Conservation (phyloP, 1,140 invertebrate genomes). For the Brevipalpus yothersi region DNA sequence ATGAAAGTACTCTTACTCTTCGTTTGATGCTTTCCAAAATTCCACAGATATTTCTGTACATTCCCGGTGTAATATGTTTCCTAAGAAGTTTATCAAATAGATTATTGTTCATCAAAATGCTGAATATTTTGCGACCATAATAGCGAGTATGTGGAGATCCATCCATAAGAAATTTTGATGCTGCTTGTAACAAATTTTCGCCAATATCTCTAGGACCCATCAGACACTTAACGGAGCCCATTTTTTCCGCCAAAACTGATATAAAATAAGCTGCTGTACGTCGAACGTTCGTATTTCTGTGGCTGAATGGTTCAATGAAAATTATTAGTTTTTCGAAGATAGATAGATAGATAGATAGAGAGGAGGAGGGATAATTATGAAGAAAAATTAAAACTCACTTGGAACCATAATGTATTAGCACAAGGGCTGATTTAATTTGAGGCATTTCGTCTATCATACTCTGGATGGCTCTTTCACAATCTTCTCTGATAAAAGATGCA, state of each 20-base stretch:
- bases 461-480: conserved; percentile 54
- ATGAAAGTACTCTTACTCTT: neutral
- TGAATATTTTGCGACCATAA: conserved; percentile 38
- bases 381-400: conserved; percentile 33
- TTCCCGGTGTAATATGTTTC: conserved; percentile 35
- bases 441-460: conserved; percentile 44
- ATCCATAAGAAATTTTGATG: conserved; percentile 56
- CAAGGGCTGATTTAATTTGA: conserved; percentile 28
- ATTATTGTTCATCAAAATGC: conserved; percentile 28
- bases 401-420: conserved; percentile 33
- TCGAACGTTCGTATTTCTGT: conserved; percentile 60
- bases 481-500: conserved; percentile 65
- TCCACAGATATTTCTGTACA: conserved; percentile 37
- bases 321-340: too few species aligned
- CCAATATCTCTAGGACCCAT: conserved; percentile 42
- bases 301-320: conserved; percentile 22
- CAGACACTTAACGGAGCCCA: conserved; percentile 45
- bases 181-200: conserved; percentile 47
- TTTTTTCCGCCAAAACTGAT: conserved; percentile 31
- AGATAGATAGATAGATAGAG: too few species aligned
- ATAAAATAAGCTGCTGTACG: conserved; percentile 52
- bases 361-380: too few species aligned
- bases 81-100: conserved; percentile 34
- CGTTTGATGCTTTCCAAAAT: conserved; percentile 30
- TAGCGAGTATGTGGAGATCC: conserved; percentile 60